Evolutionary conservation across 1,140 invertebrate genomes (phyloP).

Genomic region (Hyphantria cunea): DNA sequence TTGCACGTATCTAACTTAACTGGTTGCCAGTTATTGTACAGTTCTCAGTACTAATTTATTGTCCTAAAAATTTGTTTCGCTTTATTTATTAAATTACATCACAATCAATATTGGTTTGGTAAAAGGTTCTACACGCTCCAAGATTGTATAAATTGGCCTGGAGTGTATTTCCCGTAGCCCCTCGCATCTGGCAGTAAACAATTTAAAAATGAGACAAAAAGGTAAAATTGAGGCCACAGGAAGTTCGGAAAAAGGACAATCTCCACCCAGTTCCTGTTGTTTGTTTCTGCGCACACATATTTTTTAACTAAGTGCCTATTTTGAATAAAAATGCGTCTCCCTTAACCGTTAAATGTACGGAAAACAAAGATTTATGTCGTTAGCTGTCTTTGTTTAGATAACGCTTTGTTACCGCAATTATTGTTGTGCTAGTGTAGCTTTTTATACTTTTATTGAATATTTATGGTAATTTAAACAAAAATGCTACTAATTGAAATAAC

Average conservation of each 20-base stretch:
- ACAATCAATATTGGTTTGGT: too few species aligned
- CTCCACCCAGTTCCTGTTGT: constrained; percentile 58
- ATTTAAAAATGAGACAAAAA: constrained; percentile 54
- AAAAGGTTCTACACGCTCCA: too few species aligned
- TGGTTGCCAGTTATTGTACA: too few species aligned
- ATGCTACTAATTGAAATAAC: too few species aligned
- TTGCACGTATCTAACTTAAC: too few species aligned
- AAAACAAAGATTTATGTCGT: constrained; percentile 46
- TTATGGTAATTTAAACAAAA: too few species aligned
- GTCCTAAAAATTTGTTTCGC: too few species aligned
- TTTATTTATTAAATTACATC: too few species aligned
- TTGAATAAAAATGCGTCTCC: constrained; percentile 76
- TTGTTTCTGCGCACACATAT: constrained; percentile 72
- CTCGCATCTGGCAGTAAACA: constrained; percentile 46
- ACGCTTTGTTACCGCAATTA: constrained; percentile 24
- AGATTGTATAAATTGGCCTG: neutral
- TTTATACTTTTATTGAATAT: too few species aligned
- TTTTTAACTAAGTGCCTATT: constrained; percentile 76
- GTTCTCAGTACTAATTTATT: too few species aligned
- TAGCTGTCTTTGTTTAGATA: constrained; percentile 40
- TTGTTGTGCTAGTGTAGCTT: constrained; percentile 1
- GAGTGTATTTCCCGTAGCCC: constrained; percentile 10
- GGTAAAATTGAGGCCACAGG: constrained; percentile 43
- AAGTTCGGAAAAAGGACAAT: constrained; percentile 51
- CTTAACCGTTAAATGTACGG: constrained; percentile 69